These are phyloP conservation scores for Xestia xanthographa DNA, from an alignment of 2,888 invertebrate species.

Conservation along the genomic window DNA sequence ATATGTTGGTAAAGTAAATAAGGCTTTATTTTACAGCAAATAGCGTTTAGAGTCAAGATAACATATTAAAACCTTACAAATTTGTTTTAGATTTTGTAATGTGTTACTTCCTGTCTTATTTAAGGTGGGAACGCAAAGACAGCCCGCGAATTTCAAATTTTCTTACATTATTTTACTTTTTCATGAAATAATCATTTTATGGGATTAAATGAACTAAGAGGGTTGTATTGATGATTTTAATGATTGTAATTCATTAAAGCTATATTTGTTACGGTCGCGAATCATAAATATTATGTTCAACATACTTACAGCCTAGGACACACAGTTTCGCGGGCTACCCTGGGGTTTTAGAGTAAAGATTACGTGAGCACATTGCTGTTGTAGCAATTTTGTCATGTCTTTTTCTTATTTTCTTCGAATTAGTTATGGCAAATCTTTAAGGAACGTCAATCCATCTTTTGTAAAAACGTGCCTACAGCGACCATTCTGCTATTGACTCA, in stretches of 20 bases:
- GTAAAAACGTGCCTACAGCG: background rate
- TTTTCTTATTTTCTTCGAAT: background rate
- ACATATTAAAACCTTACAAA: background rate
- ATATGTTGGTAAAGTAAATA: slow-evolving; percentile 14
- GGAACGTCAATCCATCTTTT: background rate
- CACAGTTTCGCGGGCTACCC: too few relatives aligned
- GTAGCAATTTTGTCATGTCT: background rate
- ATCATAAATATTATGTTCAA: background rate
- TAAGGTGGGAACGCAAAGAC: background rate
- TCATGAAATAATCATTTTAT: too few relatives aligned
- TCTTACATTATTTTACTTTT: too few relatives aligned
- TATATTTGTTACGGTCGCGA: background rate
- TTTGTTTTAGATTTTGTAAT: background rate
- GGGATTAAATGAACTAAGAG: too few relatives aligned
- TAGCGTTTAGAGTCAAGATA: background rate
- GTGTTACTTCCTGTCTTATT: slow-evolving; percentile 11
- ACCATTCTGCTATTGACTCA: background rate
- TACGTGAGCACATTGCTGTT: background rate
- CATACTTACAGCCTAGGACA: too few relatives aligned
- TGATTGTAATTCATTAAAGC: background rate
- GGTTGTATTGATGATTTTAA: too few relatives aligned
- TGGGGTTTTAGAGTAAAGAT: background rate
- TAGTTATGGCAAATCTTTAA: background rate
- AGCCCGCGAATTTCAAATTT: too few relatives aligned
- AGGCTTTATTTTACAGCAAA: slow-evolving; percentile 33